These are phyloP conservation scores for Actias luna DNA, from an alignment of 2,888 invertebrate species.

Conservation along the genomic window DNA sequence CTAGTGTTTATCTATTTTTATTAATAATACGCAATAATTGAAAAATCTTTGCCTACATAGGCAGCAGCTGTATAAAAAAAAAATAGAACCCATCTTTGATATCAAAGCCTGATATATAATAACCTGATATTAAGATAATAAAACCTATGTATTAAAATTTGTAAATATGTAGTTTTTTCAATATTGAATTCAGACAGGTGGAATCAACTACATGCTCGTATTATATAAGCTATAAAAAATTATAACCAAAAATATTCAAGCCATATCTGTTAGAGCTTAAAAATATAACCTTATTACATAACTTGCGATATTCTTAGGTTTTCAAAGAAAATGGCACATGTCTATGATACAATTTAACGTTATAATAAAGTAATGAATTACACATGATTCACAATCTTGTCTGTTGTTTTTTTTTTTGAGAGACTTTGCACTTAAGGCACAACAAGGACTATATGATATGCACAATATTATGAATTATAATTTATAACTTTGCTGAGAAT, in stretches of 20 bases:
- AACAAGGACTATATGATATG: conserved; percentile 9
- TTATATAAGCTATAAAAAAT: not conserved
- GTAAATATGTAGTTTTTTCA: too few species aligned
- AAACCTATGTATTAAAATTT: too few species aligned
- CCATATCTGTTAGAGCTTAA: not conserved
- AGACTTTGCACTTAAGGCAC: conserved; percentile 1
- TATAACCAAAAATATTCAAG: not conserved
- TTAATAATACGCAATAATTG: too few species aligned
- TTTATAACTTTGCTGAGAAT: conserved; percentile 4
- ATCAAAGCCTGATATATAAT: too few species aligned
- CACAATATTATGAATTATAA: not conserved
- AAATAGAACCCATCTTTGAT: too few species aligned
- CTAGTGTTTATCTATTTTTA: too few species aligned
- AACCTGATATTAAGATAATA: too few species aligned
- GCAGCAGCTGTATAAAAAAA: too few species aligned
- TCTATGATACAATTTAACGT: not conserved
- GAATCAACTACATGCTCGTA: too few species aligned
- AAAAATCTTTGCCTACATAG: too few species aligned
- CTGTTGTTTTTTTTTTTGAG: not conserved
- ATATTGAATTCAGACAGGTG: too few species aligned
- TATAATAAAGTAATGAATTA: not conserved
- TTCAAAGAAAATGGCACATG: conserved; percentile 34
- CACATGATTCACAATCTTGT: not conserved
- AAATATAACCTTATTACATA: not conserved
- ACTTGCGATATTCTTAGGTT: not conserved